These are phyloP conservation scores for Nematolebias whitei DNA, from an alignment of 2,113 vertebrate genomes.

Conservation along the genomic window DNA sequence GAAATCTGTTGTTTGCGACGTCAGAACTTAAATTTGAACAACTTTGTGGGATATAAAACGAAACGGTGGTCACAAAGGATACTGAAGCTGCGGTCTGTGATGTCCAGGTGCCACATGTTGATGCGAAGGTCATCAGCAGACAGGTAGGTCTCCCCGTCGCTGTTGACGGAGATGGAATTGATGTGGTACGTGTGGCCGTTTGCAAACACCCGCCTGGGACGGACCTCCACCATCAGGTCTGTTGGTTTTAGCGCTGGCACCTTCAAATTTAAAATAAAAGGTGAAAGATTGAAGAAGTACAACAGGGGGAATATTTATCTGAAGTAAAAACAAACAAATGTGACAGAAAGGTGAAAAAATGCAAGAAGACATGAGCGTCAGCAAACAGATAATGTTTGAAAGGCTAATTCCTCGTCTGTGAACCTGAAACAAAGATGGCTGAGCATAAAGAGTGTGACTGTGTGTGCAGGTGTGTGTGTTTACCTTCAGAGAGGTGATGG, in stretches of 20 bases:
- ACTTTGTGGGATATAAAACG: neutral
- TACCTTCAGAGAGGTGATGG: slow-evolving; percentile 94
- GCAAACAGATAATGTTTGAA: neutral
- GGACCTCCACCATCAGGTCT: slow-evolving; percentile 96
- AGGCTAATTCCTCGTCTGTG: neutral
- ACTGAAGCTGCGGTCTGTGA: slow-evolving; percentile 97
- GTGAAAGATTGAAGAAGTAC: neutral
- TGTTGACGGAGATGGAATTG: slow-evolving; percentile 96
- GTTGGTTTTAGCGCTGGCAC: slow-evolving; percentile 90
- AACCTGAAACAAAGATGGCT: slow-evolving; percentile 23
- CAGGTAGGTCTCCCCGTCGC: slow-evolving; percentile 91
- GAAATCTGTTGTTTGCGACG: neutral
- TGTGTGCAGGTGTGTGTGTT: slow-evolving; percentile 6
- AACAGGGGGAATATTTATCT: neutral
- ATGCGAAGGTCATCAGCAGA: slow-evolving; percentile 95
- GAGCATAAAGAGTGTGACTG: neutral
- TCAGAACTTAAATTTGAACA: neutral
- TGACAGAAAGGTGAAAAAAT: neutral
- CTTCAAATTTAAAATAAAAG: slow-evolving; percentile 60
- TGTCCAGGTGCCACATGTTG: slow-evolving; percentile 95
- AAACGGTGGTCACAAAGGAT: slow-evolving; percentile 80
- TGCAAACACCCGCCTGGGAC: slow-evolving; percentile 88
- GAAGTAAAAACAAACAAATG: neutral
- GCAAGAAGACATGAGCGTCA: slow-evolving; percentile 4
- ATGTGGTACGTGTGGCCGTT: slow-evolving; percentile 95